Conservation (phyloP, 2,113 vertebrate species). For the Notarius quadriscutis region DNA sequence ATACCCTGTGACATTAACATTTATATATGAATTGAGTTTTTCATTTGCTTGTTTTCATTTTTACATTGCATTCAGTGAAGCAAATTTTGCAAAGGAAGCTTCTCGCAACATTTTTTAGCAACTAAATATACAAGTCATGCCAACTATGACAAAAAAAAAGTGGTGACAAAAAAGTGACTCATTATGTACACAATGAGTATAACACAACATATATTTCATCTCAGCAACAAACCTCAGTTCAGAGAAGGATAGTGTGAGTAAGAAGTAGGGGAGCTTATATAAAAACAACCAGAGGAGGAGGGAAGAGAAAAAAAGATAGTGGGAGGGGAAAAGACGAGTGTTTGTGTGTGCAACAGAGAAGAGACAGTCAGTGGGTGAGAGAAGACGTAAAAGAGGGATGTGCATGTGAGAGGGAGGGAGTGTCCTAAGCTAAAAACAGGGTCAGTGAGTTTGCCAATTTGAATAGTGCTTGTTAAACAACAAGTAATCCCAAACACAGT, state of each 20-base stretch:
- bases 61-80: too few relatives aligned
- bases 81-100: not conserved
- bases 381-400: not conserved
- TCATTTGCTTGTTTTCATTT: too few relatives aligned
- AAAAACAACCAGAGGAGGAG: not conserved
- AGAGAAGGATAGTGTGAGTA: not conserved
- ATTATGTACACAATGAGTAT: not conserved
- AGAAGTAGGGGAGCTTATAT: not conserved
- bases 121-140: not conserved
- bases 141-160: not conserved
- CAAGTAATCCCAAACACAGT: slow-evolving; percentile 56
- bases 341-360: not conserved
- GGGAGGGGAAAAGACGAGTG: not conserved
- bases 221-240: slow-evolving; percentile 8
- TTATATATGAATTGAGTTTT: too few relatives aligned
- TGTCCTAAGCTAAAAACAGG: slow-evolving; percentile 64
- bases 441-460: slow-evolving; percentile 73
- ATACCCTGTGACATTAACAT: too few relatives aligned
- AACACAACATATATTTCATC: not conserved
- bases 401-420: slow-evolving; percentile 13
- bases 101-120: not conserved
- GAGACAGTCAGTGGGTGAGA: not conserved
- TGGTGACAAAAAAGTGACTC: not conserved
- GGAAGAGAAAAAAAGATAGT: not conserved
- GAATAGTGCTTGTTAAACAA: slow-evolving; percentile 71